Evolutionary conservation across 2,888 invertebrate genomes (phyloP).

Genomic region (Dendrolimus pini): DNA sequence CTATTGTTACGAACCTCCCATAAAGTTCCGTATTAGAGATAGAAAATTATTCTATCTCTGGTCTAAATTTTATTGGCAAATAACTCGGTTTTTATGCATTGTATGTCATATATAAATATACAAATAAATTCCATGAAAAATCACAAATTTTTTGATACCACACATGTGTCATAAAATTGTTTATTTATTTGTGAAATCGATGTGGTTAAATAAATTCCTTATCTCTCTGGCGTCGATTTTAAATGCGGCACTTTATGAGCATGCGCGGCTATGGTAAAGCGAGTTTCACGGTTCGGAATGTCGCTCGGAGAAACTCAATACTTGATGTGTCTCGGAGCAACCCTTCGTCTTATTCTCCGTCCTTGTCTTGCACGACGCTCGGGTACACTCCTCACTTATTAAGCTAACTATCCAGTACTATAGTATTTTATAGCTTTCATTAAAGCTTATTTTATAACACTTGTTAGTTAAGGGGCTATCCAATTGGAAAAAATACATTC

Average conservation of each 20-base stretch:
- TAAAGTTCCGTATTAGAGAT: conserved; percentile 55
- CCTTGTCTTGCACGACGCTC: conserved; percentile 74
- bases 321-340: conserved; percentile 72
- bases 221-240: conserved; percentile 73
- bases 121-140: conserved; percentile 42
- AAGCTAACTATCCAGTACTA: conserved; percentile 26
- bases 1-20: conserved; percentile 74
- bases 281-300: conserved; percentile 38
- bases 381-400: conserved; percentile 60
- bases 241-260: conserved; percentile 70
- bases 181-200: conserved; percentile 17
- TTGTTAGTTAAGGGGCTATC: too few relatives aligned
- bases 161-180: conserved; percentile 10
- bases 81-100: conserved; percentile 21
- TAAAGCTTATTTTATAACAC: not conserved
- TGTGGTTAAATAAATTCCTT: conserved; percentile 64
- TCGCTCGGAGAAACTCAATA: conserved; percentile 44
- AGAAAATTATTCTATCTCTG: conserved; percentile 64
- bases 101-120: conserved; percentile 21
- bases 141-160: conserved; percentile 50
- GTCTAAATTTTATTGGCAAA: conserved; percentile 40
- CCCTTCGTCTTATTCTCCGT: conserved; percentile 77
- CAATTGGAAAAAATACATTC: too few relatives aligned
- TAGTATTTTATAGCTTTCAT: not conserved
- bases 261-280: conserved; percentile 57